Base-by-base conservation (phyloP, 2,888 invertebrate genomes). In the Orthosia cruda region DNA sequence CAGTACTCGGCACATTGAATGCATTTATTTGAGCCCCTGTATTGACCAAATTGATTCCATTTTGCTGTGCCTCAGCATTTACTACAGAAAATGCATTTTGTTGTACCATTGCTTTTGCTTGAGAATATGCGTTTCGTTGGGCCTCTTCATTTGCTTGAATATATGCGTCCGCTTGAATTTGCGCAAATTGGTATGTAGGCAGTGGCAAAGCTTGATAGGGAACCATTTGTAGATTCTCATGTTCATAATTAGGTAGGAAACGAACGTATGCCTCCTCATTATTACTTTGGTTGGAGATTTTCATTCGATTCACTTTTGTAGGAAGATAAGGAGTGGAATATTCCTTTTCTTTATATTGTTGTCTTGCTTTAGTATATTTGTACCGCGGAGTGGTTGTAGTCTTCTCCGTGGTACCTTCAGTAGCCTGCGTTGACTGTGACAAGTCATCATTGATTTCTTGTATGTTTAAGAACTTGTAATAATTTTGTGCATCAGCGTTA, bases 241-340 rank as follows among this genome's bases (percentile, higher is more conserved):
- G 50, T 54, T 88, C 87, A 45, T 86, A 88, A 63, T 79, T 83
- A 4, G 87, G 86, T 47, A 88, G 78, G 23, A 86, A 89, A 20
- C 88, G 89, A 52, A 89, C 84, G 59, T 85, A 84, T 3, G 68
- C 1, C 16, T 88, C 84, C 3, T 52, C 58, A 62, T 65, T 69
- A 55, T 64, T 70, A 16, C 52, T 81, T 77, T 81, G 61, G 23
- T 62, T 74, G 12, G 80, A 67, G 1, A 66, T 65, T 63, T 83
- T 87, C 1, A 52, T 66, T 80, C 61, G 71, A 54, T 68, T 68
- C 32, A 77, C 5, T 72, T 89, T 88, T 62, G 86, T 87, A n/a
- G 83, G 77, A 45, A 76, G 77, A 26, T 86, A 78, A 40, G 87
- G 81, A 62, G 83, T 76, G 4, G 84, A 49, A 68, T 85, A 84